Percentiles rank a stretch among this genome's conserved stretches.
These are phyloP conservation scores for Anthoptus insignis DNA, from an alignment of 2,888 invertebrate species.

Conservation along the genomic window DNA sequence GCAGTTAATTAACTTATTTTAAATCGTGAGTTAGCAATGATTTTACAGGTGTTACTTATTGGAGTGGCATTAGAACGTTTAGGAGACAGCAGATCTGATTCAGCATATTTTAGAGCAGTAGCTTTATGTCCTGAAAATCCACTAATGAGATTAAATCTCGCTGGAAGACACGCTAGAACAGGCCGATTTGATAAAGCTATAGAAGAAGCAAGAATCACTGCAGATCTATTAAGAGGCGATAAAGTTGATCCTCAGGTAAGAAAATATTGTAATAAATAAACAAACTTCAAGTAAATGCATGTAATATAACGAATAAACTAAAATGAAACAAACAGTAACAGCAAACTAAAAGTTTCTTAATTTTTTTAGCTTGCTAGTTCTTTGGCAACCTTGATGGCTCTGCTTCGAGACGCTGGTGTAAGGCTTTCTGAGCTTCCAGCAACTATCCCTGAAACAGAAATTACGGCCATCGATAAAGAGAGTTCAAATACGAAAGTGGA, in stretches of 20 bases:
- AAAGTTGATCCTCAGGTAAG: conserved; percentile 68
- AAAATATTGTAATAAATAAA: neutral
- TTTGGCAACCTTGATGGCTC: conserved; percentile 60
- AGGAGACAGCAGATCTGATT: conserved; percentile 71
- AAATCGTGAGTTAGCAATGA: no score
- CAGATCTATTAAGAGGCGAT: conserved; percentile 55
- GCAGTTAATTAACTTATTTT: no score
- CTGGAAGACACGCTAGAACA: conserved; percentile 69
- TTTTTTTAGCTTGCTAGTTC: conserved; percentile 66
- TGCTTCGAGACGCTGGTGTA: conserved; percentile 65
- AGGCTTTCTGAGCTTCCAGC: conserved; percentile 52
- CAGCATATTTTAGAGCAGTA: conserved; percentile 70
- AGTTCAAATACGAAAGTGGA: conserved; percentile 44
- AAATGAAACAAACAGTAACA: no score
- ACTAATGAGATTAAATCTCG: conserved; percentile 70
- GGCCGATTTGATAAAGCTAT: conserved; percentile 63
- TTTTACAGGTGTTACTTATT: conserved; percentile 70
- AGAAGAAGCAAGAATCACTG: conserved; percentile 60
- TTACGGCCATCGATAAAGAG: neutral
- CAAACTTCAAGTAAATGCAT: no score
- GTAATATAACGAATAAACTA: no score
- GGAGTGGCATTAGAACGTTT: conserved; percentile 74
- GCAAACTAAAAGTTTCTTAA: no score
- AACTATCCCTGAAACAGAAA: conserved; percentile 26
- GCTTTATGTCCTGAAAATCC: conserved; percentile 66